Evolutionary conservation across 2,888 invertebrate genomes (phyloP).

Genomic region (Cepaea hortensis): DNA sequence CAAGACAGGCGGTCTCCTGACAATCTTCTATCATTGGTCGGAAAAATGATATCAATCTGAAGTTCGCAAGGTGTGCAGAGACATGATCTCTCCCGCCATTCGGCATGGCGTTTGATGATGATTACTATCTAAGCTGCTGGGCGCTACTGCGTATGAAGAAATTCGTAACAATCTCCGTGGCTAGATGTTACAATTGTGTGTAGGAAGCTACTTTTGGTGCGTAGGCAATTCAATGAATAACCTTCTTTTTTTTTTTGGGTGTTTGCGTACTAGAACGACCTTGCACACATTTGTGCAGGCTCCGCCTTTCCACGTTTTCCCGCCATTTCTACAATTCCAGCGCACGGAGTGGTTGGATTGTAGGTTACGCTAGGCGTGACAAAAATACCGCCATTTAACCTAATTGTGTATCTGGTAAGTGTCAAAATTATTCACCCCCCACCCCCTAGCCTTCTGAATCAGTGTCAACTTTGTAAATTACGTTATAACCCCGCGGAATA

Average conservation of each 20-base stretch:
- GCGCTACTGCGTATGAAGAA: too few relatives aligned
- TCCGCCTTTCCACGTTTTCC: not conserved
- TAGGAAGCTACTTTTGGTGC: not conserved
- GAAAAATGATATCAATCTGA: too few relatives aligned
- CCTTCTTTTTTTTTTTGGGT: not conserved
- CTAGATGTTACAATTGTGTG: not conserved
- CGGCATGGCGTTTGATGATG: too few relatives aligned
- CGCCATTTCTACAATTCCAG: not conserved
- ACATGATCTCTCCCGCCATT: too few relatives aligned
- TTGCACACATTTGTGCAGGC: not conserved
- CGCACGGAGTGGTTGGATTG: not conserved
- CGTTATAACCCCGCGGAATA: too few relatives aligned
- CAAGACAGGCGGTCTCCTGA: too few relatives aligned
- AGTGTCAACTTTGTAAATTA: too few relatives aligned
- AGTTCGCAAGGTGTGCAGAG: too few relatives aligned
- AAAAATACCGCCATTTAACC: not conserved
- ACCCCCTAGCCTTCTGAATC: too few relatives aligned
- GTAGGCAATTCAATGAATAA: not conserved
- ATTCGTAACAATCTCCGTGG: too few relatives aligned
- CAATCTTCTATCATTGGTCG: too few relatives aligned
- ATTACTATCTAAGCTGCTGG: too few relatives aligned
- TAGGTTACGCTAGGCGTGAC: conserved; percentile 11
- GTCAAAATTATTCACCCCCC: not conserved
- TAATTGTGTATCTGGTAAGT: not conserved
- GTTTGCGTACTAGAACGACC: not conserved